Conservation (phyloP, 2,888 invertebrate species). For the Sphecodes monilicornis region DNA sequence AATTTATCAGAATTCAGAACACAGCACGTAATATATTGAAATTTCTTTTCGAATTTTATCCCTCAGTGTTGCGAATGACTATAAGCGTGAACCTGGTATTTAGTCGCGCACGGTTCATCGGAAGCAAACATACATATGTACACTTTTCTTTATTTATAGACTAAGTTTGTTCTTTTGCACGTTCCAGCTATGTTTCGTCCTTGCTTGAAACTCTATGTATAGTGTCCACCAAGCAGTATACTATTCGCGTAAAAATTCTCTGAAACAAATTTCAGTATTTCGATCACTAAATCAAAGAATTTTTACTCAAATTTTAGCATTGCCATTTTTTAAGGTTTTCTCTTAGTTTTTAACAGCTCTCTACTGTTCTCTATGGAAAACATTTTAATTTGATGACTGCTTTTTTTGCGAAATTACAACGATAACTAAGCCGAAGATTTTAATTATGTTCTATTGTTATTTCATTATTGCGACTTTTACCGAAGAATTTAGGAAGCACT, state of each 20-base stretch:
- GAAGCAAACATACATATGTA: constrained; percentile 25
- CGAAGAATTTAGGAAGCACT: too few relatives aligned
- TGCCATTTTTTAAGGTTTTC: background rate
- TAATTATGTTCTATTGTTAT: background rate
- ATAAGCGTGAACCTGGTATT: constrained; percentile 18
- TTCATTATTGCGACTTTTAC: too few relatives aligned
- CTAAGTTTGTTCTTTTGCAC: constrained; percentile 39
- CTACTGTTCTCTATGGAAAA: background rate
- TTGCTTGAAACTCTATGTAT: constrained; percentile 16
- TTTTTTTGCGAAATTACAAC: background rate
- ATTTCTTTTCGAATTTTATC: background rate
- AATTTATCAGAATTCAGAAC: background rate
- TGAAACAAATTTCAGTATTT: background rate
- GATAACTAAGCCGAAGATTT: background rate
- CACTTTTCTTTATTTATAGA: constrained; percentile 48
- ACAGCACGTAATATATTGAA: background rate
- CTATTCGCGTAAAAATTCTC: background rate
- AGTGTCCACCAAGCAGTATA: background rate
- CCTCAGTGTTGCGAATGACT: background rate
- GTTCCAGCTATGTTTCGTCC: constrained; percentile 36
- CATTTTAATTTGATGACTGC: background rate
- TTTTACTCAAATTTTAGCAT: background rate
- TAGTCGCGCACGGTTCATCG: constrained; percentile 9
- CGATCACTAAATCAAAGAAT: background rate
- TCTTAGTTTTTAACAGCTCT: background rate